Base-by-base conservation (phyloP, 2,888 invertebrate species). In the Drosophila atripex region DNA sequence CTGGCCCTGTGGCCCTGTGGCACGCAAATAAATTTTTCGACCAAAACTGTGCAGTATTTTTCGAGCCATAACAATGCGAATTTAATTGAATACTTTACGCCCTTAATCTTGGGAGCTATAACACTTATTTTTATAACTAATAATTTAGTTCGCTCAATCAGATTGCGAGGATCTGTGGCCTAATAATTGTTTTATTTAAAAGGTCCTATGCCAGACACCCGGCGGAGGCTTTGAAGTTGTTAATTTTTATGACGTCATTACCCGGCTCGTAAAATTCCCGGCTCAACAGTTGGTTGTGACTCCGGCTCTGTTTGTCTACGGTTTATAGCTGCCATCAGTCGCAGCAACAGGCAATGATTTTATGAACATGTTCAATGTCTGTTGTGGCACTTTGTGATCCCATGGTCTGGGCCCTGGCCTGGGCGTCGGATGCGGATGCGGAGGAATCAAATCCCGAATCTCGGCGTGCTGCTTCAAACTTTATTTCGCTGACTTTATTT, bases 231-330 rank as follows among this genome's bases (percentile, higher is more conserved):
- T 83, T 75, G 78, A 76, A 78, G 90, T 84, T 89, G 89, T 90
- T 90, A 90, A 90, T 90, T 90, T 90, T 90, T 89, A 90, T 90
- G 90, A 88, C 87, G 86, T 89, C 89, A 89, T 90, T 90, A 90
- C 84, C 86, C 87, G 89, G 80, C 83, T 90, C 90, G 89, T 90
- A 90, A 90, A 90, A 89, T 86, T 72, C 83, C 80, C 77, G 65
- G 65, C 21, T 90, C 90, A 90, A 90, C 90, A 90, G 90, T 89
- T 90, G 89, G 89, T 78, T 77, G 71, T 53, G 66, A 60, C 45
- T 70, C 68, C 39, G 57, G 47, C 30, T 32, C 56, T 30, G 51
- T 41, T 46, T 54, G 56, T 52, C 18, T 52, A 47, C 43, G 46
- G 50, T 55, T 54, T 60, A 58, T 63, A 63, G 61, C 54, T 38